These are phyloP conservation scores for Drosophila ironensis DNA, from an alignment of 1,140 invertebrate genomes.

Conservation along the genomic window DNA sequence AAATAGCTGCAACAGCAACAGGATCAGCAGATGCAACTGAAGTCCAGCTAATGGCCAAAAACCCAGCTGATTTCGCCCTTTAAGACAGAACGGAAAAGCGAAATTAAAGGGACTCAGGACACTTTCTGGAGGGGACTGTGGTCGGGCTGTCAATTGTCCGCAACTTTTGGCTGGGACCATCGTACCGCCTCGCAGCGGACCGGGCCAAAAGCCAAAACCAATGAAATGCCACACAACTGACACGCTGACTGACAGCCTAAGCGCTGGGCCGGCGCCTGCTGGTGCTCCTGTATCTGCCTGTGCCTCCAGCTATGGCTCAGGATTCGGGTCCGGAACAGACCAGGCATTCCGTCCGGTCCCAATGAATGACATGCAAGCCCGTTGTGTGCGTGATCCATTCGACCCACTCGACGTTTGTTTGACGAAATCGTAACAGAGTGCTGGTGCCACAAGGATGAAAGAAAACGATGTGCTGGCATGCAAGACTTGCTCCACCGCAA, in stretches of 20 bases:
- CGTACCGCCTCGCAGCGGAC: background rate
- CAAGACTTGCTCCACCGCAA: conserved; percentile 16
- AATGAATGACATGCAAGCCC: conserved; percentile 54
- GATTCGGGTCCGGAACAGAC: background rate
- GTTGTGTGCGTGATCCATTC: conserved; percentile 57
- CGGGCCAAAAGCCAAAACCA: conserved; percentile 35
- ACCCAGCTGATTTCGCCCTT: background rate
- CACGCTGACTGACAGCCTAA: conserved; percentile 62
- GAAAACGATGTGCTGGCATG: conserved; percentile 38
- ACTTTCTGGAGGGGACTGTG: conserved; percentile 6
- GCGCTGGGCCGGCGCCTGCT: conserved; percentile 15
- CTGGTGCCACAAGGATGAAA: conserved; percentile 26
- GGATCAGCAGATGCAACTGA: conserved; percentile 26
- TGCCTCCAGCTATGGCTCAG: background rate
- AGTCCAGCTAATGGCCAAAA: conserved; percentile 27
- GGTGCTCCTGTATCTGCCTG: background rate
- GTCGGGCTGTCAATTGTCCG: conserved; percentile 36
- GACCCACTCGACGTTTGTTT: conserved; percentile 60
- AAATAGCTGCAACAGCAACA: conserved; percentile 27
- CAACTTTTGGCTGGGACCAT: conserved; percentile 28
- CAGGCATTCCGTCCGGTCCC: conserved; percentile 1
- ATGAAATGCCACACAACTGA: conserved; percentile 49
- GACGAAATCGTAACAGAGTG: conserved; percentile 66
- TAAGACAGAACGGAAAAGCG: background rate
- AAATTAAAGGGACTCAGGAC: conserved; percentile 29